A percentile compares a stretch with the other conserved stretches of the same genome.
phyloP scores from a whole-genome alignment of 2,797 vertebrate species.

The Pitangus sulphuratus region DNA sequence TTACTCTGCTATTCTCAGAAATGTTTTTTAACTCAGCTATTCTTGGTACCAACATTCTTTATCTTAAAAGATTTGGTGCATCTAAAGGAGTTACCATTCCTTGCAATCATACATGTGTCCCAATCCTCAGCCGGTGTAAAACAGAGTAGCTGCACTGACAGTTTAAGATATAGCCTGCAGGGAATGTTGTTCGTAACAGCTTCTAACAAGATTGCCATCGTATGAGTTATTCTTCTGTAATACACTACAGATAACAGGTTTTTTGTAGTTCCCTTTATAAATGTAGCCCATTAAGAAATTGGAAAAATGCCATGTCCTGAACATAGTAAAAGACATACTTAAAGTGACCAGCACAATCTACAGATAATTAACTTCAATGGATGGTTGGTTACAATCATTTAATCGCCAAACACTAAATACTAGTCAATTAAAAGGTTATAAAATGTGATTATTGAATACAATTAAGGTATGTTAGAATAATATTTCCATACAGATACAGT shows the following conservation, averaged over 20 bases:
- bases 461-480: slow-evolving; percentile 1
- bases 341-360: background rate
- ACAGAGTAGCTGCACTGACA: background rate
- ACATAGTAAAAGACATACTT: background rate
- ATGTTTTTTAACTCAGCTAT: background rate
- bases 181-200: background rate
- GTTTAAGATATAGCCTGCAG: background rate
- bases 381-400: background rate
- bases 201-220: background rate
- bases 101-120: background rate
- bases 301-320: background rate
- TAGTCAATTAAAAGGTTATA: slow-evolving; percentile 15
- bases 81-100: background rate
- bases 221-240: slow-evolving; percentile 13
- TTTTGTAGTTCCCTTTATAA: background rate
- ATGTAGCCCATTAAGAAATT: background rate
- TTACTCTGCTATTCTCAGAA: background rate
- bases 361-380: background rate
- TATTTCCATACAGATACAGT: background rate
- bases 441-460: slow-evolving; percentile 13
- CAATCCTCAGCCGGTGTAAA: slow-evolving; percentile 10
- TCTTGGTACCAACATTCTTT: background rate
- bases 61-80: slow-evolving; percentile 4
- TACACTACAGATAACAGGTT: background rate
- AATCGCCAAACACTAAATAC: background rate